phyloP scores from a whole-genome alignment of 2,888 invertebrate genomes.

The Philaethria dido region DNA sequence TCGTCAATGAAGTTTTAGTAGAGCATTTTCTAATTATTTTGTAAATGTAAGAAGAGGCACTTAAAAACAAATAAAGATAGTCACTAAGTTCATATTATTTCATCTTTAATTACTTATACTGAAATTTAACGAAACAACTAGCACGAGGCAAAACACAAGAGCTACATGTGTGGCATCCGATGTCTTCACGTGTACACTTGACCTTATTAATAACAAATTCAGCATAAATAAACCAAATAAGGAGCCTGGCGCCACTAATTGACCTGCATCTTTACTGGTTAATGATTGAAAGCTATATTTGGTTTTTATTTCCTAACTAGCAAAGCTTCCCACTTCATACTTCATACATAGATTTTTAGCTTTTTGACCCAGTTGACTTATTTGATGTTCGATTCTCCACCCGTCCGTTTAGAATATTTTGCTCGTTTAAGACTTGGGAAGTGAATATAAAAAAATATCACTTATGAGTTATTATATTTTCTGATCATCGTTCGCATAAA shows the following conservation, averaged over 20 bases:
- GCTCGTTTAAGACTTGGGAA: too few relatives aligned
- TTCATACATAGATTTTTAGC: too few relatives aligned
- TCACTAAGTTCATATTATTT: neutral
- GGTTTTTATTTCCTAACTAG: too few relatives aligned
- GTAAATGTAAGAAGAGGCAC: neutral
- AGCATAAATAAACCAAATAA: neutral
- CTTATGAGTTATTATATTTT: too few relatives aligned
- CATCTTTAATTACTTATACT: neutral
- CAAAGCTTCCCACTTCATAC: too few relatives aligned
- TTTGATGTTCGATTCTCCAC: too few relatives aligned
- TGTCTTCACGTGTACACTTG: slow-evolving; percentile 13
- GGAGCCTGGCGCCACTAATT: neutral
- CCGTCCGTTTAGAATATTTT: too few relatives aligned
- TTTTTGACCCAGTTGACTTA: too few relatives aligned
- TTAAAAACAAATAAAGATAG: slow-evolving; percentile 1
- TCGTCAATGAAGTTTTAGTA: neutral
- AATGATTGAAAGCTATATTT: neutral
- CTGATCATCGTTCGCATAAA: too few relatives aligned
- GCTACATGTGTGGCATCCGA: neutral
- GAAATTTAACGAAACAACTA: neutral
- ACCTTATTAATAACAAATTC: slow-evolving; percentile 14
- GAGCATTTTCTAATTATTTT: neutral
- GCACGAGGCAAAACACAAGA: slow-evolving; percentile 9
- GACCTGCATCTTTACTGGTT: neutral
- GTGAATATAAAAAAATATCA: too few relatives aligned